These are phyloP conservation scores for Scylla paramamosain DNA, from an alignment of 1,140 invertebrate genomes.

Conservation along the genomic window DNA sequence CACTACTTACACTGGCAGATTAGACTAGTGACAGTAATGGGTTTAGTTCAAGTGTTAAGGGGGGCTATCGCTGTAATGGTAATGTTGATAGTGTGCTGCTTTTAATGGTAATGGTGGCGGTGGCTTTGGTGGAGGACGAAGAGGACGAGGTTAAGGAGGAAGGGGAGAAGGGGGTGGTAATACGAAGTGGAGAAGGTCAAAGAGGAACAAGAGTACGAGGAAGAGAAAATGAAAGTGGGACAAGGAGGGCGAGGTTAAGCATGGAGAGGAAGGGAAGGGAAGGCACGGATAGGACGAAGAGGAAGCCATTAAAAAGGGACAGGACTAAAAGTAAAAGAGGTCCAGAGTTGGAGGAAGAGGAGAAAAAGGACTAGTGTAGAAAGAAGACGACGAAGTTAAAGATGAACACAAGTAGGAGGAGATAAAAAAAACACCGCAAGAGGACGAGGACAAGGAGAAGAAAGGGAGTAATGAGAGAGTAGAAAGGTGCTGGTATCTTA, in stretches of 20 bases:
- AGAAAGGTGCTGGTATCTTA: background rate
- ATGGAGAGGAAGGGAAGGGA: background rate
- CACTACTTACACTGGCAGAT: background rate
- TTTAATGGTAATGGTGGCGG: background rate
- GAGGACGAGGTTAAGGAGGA: background rate
- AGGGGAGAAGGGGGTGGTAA: background rate
- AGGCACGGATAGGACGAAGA: background rate
- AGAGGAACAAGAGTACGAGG: background rate
- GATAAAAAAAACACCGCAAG: too few species aligned
- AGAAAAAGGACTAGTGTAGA: background rate
- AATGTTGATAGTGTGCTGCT: too few species aligned
- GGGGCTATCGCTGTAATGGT: too few species aligned
- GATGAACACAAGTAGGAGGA: too few species aligned
- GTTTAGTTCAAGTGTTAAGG: too few species aligned
- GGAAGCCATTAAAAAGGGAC: too few species aligned
- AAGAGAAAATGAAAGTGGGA: background rate
- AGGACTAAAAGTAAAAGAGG: background rate
- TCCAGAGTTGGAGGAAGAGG: background rate
- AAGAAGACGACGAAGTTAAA: too few species aligned
- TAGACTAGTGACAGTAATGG: too few species aligned
- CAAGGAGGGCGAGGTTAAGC: background rate
- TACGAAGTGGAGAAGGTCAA: too few species aligned
- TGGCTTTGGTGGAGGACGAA: background rate
- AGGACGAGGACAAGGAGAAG: too few species aligned
- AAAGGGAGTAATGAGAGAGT: too few species aligned